Base-by-base conservation (phyloP, 2,888 invertebrate genomes). In the Eueremaeus valkanovi region DNA sequence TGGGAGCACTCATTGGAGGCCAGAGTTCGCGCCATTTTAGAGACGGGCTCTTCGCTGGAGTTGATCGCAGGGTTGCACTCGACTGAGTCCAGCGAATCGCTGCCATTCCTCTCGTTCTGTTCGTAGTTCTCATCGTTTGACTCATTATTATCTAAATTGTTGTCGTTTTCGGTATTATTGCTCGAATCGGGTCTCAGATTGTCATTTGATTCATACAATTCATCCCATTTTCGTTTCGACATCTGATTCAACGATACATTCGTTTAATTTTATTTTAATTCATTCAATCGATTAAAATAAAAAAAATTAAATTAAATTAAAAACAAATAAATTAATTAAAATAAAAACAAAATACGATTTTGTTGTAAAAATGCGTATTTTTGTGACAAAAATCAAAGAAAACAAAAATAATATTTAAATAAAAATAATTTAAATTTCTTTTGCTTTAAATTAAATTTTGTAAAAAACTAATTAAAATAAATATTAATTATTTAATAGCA, bases 201-300 rank as follows among this genome's bases (percentile, higher is more conserved):
- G n/a, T 73, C 73, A 73, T 73, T 73, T 73, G 51, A 55, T 51
- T 55, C 51, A 73, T 36, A 73, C 51, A 51, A 36, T 31, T 73
- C 27, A 73, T 68, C 68, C 68, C 68, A 68, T 68, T 68, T 68
- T 21, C 68, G 68, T 68, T 68, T 68, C 1, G 68, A 68, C 68
- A 68, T 68, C 68, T 68, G 42, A 68, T 68, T 42, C 42, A 68
- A n/a, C 11, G 29, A 33, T 63, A 63, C 5, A 18, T 45, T 9
- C n/a, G n/a, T n/a, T n/a, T n/a, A n/a, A n/a, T n/a, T n/a, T n/a
- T n/a, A n/a, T n/a, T n/a, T n/a, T 45, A 36, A 8, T 36, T 36
- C 36, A 36, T 45, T 45, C 18, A n/a, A n/a, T 49, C 55, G 21
- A 24, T 55, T 27, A 24, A 55, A 11, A 42, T 42, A 42, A 42